Evolutionary conservation across 2,797 vertebrate species (phyloP).

Genomic region (Anisognathus igniventris): DNA sequence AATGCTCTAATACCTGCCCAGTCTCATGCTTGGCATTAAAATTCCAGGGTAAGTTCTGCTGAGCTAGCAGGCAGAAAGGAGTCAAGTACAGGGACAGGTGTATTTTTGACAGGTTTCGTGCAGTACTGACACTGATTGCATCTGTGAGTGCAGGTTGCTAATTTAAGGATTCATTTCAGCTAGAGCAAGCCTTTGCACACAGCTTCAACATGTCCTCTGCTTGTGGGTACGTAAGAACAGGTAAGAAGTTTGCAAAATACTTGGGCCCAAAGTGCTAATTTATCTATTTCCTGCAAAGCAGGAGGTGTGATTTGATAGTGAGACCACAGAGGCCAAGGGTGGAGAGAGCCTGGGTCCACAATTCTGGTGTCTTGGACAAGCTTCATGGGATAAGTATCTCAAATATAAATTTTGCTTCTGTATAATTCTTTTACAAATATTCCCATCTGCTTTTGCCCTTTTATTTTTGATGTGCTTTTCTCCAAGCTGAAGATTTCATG

Average conservation of each 20-base stretch:
- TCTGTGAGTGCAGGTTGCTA: background rate
- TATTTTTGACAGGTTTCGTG: background rate
- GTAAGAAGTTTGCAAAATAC: background rate
- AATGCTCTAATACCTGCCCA: background rate
- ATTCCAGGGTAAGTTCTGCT: background rate
- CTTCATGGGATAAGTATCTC: background rate
- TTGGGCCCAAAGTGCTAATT: background rate
- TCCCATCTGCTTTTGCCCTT: background rate
- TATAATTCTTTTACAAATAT: background rate
- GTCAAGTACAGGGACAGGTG: background rate
- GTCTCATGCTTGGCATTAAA: background rate
- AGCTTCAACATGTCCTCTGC: background rate
- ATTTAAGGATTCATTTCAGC: background rate
- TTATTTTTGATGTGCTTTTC: background rate
- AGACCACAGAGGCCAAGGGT: background rate
- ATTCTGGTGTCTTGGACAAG: background rate
- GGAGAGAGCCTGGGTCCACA: background rate
- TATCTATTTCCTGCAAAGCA: background rate
- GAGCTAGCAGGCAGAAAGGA: background rate
- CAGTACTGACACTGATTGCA: background rate
- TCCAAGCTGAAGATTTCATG: background rate
- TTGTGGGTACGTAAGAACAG: background rate
- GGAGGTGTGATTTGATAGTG: background rate
- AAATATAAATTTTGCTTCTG: background rate
- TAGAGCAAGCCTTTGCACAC: rapidly evolving